Percentiles rank a stretch among this genome's conserved stretches.
These are phyloP conservation scores for Alsophila aescularia DNA, from an alignment of 2,888 invertebrate species.

Conservation along the genomic window DNA sequence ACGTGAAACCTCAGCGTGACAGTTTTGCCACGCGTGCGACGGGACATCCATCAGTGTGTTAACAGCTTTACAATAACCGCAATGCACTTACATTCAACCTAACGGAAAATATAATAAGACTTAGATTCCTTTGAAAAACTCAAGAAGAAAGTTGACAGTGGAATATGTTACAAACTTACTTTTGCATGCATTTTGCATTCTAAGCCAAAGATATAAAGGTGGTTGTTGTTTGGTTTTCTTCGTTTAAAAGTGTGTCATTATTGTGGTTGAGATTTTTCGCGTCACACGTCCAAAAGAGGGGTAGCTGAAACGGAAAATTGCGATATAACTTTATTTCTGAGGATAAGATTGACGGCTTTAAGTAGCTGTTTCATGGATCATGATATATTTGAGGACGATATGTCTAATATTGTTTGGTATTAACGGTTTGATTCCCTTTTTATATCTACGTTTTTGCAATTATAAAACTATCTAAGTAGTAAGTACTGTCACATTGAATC, in stretches of 20 bases:
- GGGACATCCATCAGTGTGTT: constrained; percentile 74
- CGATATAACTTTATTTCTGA: constrained; percentile 79
- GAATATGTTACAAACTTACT: constrained; percentile 51
- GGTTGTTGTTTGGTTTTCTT: constrained; percentile 15
- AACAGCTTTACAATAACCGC: constrained; percentile 50
- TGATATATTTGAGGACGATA: constrained; percentile 31
- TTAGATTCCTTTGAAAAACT: constrained; percentile 29
- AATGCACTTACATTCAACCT: constrained; percentile 28
- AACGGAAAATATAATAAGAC: constrained; percentile 25
- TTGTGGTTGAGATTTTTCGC: constrained; percentile 57
- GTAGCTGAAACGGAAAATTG: constrained; percentile 78
- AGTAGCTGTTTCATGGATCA: constrained; percentile 60
- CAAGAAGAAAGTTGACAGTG: constrained; percentile 30
- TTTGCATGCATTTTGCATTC: constrained; percentile 25
- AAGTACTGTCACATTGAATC: too few relatives aligned
- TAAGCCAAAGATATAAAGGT: constrained; percentile 8
- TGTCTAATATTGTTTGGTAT: background rate
- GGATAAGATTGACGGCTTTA: constrained; percentile 76
- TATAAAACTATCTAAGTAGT: too few relatives aligned
- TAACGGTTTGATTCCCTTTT: too few relatives aligned
- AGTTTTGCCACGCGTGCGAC: constrained; percentile 72
- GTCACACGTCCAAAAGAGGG: constrained; percentile 69
- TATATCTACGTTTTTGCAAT: too few relatives aligned
- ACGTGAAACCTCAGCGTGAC: constrained; percentile 70
- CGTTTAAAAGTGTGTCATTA: constrained; percentile 37